Percentiles rank a stretch among this genome's conserved stretches.
Conservation (phyloP, 2,797 vertebrate species). For the Acridotheres tristis region DNA sequence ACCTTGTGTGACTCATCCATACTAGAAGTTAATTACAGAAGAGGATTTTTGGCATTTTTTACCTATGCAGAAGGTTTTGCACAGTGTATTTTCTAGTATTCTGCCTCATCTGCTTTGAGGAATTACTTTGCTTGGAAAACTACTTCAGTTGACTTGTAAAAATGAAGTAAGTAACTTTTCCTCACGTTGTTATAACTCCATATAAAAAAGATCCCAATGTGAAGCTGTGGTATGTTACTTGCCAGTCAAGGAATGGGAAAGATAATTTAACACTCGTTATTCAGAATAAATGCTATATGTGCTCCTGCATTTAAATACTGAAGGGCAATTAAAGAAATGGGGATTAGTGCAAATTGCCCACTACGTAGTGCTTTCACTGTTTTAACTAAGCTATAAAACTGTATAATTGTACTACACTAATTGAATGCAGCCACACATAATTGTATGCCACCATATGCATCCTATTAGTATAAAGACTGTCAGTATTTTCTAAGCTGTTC, state of each 20-base stretch:
- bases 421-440: slow-evolving; percentile 79
- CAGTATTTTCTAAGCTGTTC: slow-evolving; percentile 75
- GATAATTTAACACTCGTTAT: slow-evolving; percentile 68
- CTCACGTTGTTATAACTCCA: slow-evolving; percentile 6
- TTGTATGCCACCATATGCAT: slow-evolving; percentile 78
- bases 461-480: slow-evolving; percentile 77
- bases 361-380: slow-evolving; percentile 76
- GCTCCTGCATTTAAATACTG: slow-evolving; percentile 69
- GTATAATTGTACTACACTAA: slow-evolving; percentile 81
- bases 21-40: not conserved
- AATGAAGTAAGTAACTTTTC: slow-evolving; percentile 22
- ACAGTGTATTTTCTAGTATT: not conserved
- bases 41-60: not conserved
- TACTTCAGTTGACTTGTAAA: not conserved
- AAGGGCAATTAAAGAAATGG: slow-evolving; percentile 75
- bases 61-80: not conserved
- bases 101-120: not conserved
- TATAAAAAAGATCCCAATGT: slow-evolving; percentile 38
- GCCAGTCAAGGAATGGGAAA: slow-evolving; percentile 59
- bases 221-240: slow-evolving; percentile 63
- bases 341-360: slow-evolving; percentile 78
- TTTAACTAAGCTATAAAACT: slow-evolving; percentile 83
- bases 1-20: not conserved
- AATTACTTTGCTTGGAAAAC: not conserved
- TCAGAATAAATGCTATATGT: slow-evolving; percentile 65